Percentiles rank a stretch among this genome's conserved stretches.
Evolutionary conservation across 1,140 invertebrate genomes (phyloP).

Genomic region (Mercenaria mercenaria): DNA sequence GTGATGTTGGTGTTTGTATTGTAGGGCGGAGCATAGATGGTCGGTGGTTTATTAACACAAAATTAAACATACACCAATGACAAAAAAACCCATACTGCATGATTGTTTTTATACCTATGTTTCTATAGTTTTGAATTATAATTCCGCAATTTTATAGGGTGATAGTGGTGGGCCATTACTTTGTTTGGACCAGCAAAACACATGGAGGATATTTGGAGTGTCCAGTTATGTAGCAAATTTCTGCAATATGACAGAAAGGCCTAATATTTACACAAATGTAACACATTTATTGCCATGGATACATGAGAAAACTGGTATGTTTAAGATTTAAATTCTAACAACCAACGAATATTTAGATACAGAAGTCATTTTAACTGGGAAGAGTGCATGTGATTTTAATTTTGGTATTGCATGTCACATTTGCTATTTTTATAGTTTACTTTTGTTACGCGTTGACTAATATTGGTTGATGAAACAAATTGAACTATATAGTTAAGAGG

Average conservation of each 20-base stretch:
- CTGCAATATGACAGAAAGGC: slow-evolving; percentile 76
- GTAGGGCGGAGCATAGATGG: neutral
- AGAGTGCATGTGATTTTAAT: too few relatives aligned
- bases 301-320: slow-evolving; percentile 74
- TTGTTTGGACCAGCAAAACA: slow-evolving; percentile 88
- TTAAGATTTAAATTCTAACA: too few relatives aligned
- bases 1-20: neutral
- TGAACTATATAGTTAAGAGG: too few relatives aligned
- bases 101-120: too few relatives aligned
- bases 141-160: slow-evolving; percentile 88
- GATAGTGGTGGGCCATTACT: slow-evolving; percentile 94
- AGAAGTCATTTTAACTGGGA: too few relatives aligned
- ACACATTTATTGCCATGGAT: slow-evolving; percentile 76
- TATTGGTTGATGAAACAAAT: too few relatives aligned
- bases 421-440: too few relatives aligned
- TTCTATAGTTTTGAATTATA: neutral
- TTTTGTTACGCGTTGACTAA: too few relatives aligned
- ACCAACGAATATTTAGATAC: too few relatives aligned
- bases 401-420: too few relatives aligned
- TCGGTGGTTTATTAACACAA: neutral
- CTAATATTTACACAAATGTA: slow-evolving; percentile 79
- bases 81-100: too few relatives aligned
- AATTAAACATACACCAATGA: too few relatives aligned
- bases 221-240: slow-evolving; percentile 86
- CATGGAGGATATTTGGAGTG: slow-evolving; percentile 93